Conservation (phyloP, 2,888 invertebrate genomes). For the Helobdella robusta region DNA sequence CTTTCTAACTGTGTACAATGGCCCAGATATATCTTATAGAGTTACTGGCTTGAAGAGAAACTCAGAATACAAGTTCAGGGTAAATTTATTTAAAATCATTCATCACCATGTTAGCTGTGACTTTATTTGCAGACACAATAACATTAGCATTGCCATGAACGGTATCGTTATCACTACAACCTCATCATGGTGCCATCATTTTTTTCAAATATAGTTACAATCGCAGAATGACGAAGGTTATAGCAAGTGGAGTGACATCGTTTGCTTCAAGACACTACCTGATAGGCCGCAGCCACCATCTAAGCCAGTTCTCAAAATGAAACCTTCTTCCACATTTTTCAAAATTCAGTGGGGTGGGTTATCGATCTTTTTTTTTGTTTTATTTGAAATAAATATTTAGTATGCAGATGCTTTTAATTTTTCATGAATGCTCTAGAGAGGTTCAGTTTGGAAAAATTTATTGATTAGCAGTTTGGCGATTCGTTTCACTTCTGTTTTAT, state of each 20-base stretch:
- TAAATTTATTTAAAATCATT: conserved; percentile 44
- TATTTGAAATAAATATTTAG: too few relatives aligned
- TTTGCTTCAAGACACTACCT: conserved; percentile 67
- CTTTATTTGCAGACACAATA: too few relatives aligned
- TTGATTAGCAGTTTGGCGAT: background rate
- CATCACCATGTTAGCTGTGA: background rate
- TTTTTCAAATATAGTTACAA: conserved; percentile 56
- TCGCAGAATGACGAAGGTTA: conserved; percentile 74
- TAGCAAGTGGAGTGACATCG: conserved; percentile 71
- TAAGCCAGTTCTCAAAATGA: conserved; percentile 69
- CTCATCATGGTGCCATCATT: background rate
- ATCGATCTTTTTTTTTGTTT: background rate
- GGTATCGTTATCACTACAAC: too few relatives aligned
- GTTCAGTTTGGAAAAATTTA: background rate
- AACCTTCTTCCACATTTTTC: conserved; percentile 69
- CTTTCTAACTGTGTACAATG: conserved; percentile 69
- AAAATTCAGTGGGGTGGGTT: conserved; percentile 63
- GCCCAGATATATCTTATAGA: conserved; percentile 61
- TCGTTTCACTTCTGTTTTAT: background rate
- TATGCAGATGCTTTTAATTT: background rate
- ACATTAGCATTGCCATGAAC: too few relatives aligned
- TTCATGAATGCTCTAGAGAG: background rate
- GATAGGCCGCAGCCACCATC: conserved; percentile 69
- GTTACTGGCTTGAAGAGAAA: conserved; percentile 64
- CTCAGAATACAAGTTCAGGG: conserved; percentile 67